Conservation (phyloP, 2,113 vertebrate species). For the Hymenochirus boettgeri region DNA sequence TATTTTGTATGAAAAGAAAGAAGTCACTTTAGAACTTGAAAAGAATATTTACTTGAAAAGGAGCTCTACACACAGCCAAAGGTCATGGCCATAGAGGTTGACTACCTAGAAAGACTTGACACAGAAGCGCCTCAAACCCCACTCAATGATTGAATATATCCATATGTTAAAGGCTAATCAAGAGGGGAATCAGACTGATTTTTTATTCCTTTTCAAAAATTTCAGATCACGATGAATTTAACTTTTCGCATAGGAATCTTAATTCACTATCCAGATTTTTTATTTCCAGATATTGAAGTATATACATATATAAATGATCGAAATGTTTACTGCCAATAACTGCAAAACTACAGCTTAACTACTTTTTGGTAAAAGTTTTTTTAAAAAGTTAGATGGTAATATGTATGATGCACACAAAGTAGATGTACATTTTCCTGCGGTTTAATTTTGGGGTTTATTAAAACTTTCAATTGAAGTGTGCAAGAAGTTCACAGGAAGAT, state of each 20-base stretch:
- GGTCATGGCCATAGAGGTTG: neutral
- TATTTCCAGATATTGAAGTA: conserved; percentile 47
- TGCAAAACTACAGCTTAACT: conserved; percentile 42
- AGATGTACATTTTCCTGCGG: conserved; percentile 18
- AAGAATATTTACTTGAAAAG: conserved; percentile 34
- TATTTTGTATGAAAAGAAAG: neutral
- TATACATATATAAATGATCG: conserved; percentile 14
- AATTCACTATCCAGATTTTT: conserved; percentile 40
- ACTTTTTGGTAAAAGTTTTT: conserved; percentile 44
- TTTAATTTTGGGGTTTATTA: conserved; percentile 30
- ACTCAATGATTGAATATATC: neutral
- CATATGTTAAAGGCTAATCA: neutral
- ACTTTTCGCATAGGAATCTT: conserved; percentile 32
- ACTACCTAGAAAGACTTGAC: conserved; percentile 8
- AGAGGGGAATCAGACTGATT: conserved; percentile 12
- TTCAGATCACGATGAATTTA: conserved; percentile 23
- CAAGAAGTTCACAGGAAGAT: too few relatives aligned
- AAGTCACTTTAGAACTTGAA: conserved; percentile 5
- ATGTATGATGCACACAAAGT: conserved; percentile 23
- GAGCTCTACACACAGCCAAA: neutral
- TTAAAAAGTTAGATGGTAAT: conserved; percentile 19
- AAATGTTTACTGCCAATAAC: conserved; percentile 49
- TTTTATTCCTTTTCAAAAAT: conserved; percentile 47
- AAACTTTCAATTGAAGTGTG: too few relatives aligned
- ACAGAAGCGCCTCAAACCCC: conserved; percentile 4